Evolutionary conservation across 2,797 vertebrate species (phyloP), one percentile per base, ranked within the genome.

Genomic region (Poliocrania exsul): DNA sequence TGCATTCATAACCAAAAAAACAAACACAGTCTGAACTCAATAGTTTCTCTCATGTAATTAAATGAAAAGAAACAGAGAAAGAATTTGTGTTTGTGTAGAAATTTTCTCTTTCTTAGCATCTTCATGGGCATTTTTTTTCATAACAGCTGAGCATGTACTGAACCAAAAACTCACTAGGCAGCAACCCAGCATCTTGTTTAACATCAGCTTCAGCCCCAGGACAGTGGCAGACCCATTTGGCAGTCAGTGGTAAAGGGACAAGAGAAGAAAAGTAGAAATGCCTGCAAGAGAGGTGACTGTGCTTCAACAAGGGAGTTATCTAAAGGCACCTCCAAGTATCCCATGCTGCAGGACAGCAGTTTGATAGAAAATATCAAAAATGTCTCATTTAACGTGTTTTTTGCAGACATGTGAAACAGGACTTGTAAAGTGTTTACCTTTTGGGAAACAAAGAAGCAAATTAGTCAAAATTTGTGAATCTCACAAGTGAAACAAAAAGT

Each of bases 1-100:
- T n/a, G 46, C 21, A 64, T 92, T 88, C 62, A 61, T 57, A 86
- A 86, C 62, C 44, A 86, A 82, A 82, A 95, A 91, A 37, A 28
- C 49, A 94, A 95, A 74, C 38, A 80, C 38, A 86, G 25, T 62
- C 33, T 71, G 62, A 92, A 47, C 46, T 79, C 73, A 58, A 29
- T 24, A 66, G 12, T 21, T 74, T 31, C 80, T 80, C 42, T 67
- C 28, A 51, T 54, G 29, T 29, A 89, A 93, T 62, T 86, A 84
- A 70, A 79, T n/a, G 2, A 65, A 86, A 89, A 85, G 50, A 88
- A 90, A 60, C 10, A 67, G 62, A 65, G 37, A 50, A 69, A 82
- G 12, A 69, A 58, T 82, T 56, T 37, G 20, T 69, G 38, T 16
- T n/a, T 57, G 19, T 12, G 10, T 50, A 74, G 46, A 91, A 69